Percentiles rank a stretch among this genome's conserved stretches.
phyloP scores from a whole-genome alignment of 2,888 invertebrate species.

The Salticus scenicus region DNA sequence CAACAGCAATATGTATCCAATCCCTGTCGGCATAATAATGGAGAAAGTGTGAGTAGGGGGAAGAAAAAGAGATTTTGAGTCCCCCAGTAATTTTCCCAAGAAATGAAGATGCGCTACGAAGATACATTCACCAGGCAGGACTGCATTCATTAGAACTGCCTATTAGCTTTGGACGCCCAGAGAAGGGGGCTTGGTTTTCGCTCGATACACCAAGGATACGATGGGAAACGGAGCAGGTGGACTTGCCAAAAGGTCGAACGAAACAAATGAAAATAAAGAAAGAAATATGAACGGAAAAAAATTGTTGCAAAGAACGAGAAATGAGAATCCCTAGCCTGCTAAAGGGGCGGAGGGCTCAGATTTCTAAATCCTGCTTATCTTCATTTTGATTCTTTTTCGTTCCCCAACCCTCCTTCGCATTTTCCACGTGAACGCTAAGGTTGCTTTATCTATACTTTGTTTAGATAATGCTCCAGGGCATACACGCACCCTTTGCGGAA shows the following conservation, averaged over 20 bases:
- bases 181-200: neutral
- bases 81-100: constrained; percentile 51
- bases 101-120: constrained; percentile 53
- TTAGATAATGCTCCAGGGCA: neutral
- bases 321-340: constrained; percentile 19
- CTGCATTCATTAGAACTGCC: constrained; percentile 63
- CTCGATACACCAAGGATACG: neutral
- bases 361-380: constrained; percentile 39
- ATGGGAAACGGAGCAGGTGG: constrained; percentile 61
- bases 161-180: constrained; percentile 57
- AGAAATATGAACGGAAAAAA: constrained; percentile 18
- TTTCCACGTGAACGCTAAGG: constrained; percentile 6
- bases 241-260: constrained; percentile 63
- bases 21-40: constrained; percentile 21
- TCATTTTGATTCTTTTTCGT: neutral
- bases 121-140: constrained; percentile 49
- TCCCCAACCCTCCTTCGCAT: neutral
- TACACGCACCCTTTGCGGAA: constrained; percentile 1
- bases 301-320: constrained; percentile 4
- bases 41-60: constrained; percentile 13
- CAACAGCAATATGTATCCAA: constrained; percentile 37
- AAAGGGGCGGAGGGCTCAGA: constrained; percentile 32
- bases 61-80: neutral
- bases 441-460: neutral
- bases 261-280: constrained; percentile 32